phyloP scores from a whole-genome alignment of 2,113 vertebrate species.

The Oncorhynchus keta region DNA sequence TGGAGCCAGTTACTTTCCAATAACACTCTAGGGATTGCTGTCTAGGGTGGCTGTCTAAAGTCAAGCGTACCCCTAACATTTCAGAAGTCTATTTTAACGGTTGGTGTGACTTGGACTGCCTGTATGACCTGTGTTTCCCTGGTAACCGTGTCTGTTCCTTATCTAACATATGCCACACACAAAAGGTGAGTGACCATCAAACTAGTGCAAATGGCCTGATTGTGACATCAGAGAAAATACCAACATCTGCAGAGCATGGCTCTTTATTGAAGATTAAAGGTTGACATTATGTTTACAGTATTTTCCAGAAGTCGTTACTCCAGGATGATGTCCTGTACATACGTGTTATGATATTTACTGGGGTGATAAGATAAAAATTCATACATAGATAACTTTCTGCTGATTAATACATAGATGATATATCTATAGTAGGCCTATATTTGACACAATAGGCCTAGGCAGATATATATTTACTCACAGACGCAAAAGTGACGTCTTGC shows the following conservation, averaged over 20 bases:
- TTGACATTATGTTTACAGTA: constrained; percentile 13
- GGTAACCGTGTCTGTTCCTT: constrained; percentile 48
- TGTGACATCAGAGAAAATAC: background rate
- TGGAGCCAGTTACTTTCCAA: background rate
- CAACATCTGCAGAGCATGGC: constrained; percentile 13
- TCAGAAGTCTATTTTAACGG: constrained; percentile 14
- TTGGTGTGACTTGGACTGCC: constrained; percentile 39
- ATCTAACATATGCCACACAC: constrained; percentile 47
- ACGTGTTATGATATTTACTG: background rate
- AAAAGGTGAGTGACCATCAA: constrained; percentile 60
- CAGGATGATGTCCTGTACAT: constrained; percentile 6
- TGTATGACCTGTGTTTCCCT: constrained; percentile 32
- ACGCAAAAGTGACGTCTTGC: background rate
- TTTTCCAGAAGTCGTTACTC: constrained; percentile 5
- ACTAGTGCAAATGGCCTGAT: constrained; percentile 34
- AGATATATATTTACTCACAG: constrained; percentile 3
- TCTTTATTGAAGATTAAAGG: background rate
- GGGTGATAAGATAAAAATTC: too few species aligned
- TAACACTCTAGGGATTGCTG: constrained; percentile 12
- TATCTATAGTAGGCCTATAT: background rate
- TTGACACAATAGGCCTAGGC: constrained; percentile 11
- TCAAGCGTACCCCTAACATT: constrained; percentile 12
- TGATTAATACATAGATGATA: too few species aligned
- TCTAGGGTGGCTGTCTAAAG: constrained; percentile 28
- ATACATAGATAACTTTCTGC: too few species aligned